Conservation (phyloP, 37 sponge, comb jelly and placozoan genomes). For the Mnemiopsis leidyi region DNA sequence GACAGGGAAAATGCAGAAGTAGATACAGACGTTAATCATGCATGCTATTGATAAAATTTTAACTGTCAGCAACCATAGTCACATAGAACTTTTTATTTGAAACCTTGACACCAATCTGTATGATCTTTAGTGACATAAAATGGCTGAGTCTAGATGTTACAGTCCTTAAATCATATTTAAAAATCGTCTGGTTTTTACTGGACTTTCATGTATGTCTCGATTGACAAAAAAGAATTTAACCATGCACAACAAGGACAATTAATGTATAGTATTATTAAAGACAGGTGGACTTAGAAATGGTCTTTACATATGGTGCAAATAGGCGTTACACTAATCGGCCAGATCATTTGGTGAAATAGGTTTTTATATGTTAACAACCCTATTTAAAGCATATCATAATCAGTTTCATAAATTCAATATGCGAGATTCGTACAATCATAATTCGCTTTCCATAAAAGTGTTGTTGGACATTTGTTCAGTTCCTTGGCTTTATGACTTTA, state of each 20-base stretch:
- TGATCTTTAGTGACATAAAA: too few relatives aligned
- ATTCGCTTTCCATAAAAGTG: not conserved
- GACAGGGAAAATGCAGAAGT: not conserved
- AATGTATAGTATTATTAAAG: too few relatives aligned
- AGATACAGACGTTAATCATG: not conserved
- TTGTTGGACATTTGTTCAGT: not conserved
- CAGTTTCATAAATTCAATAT: not conserved
- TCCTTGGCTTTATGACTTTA: not conserved
- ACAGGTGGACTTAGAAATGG: too few relatives aligned
- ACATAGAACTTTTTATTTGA: not conserved
- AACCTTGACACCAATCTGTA: not conserved
- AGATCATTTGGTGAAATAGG: not conserved
- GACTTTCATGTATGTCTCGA: too few relatives aligned
- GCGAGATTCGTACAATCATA: not conserved
- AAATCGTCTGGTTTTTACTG: too few relatives aligned
- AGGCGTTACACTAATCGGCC: too few relatives aligned
- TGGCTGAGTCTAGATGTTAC: too few relatives aligned
- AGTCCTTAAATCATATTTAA: too few relatives aligned
- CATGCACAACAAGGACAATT: too few relatives aligned
- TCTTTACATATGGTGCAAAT: too few relatives aligned
- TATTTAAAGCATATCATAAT: not conserved
- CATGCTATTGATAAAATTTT: not conserved
- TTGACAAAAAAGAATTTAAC: too few relatives aligned
- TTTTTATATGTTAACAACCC: not conserved
- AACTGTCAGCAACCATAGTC: not conserved